phyloP scores from a whole-genome alignment of 2,797 vertebrate genomes.

The Channa striata region DNA sequence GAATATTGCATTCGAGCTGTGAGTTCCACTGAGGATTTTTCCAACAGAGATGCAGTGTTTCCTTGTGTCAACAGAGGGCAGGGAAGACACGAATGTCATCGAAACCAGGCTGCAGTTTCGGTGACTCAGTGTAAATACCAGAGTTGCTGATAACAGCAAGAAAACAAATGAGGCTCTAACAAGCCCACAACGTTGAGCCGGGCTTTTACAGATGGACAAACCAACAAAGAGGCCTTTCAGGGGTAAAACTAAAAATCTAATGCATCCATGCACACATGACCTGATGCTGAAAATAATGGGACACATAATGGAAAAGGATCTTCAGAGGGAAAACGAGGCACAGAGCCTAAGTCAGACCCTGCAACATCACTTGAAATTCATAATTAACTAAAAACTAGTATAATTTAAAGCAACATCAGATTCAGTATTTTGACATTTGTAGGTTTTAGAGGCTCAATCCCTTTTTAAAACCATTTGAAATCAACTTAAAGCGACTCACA shows the following conservation, averaged over 20 bases:
- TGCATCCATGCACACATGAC: constrained; percentile 57
- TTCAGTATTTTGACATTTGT: background rate
- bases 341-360: constrained; percentile 9
- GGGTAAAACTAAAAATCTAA: constrained; percentile 47
- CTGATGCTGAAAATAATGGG: constrained; percentile 27
- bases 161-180: constrained; percentile 66
- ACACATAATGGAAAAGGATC: constrained; percentile 20
- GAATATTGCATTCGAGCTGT: background rate
- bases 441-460: background rate
- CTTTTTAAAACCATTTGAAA: background rate
- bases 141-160: constrained; percentile 77
- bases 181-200: constrained; percentile 32
- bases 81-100: constrained; percentile 76
- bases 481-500: background rate
- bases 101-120: constrained; percentile 83
- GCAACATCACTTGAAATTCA: constrained; percentile 1
- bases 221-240: constrained; percentile 60
- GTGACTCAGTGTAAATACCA: constrained; percentile 83
- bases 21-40: constrained; percentile 7
- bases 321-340: constrained; percentile 19
- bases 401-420: background rate
- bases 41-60: constrained; percentile 64
- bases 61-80: constrained; percentile 84
- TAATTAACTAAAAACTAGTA: background rate
- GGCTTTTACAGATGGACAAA: constrained; percentile 37